Percentiles rank a stretch among this genome's conserved stretches.
These are phyloP conservation scores for Gallinago undulata DNA, from an alignment of 2,113 vertebrate species.

Conservation along the genomic window DNA sequence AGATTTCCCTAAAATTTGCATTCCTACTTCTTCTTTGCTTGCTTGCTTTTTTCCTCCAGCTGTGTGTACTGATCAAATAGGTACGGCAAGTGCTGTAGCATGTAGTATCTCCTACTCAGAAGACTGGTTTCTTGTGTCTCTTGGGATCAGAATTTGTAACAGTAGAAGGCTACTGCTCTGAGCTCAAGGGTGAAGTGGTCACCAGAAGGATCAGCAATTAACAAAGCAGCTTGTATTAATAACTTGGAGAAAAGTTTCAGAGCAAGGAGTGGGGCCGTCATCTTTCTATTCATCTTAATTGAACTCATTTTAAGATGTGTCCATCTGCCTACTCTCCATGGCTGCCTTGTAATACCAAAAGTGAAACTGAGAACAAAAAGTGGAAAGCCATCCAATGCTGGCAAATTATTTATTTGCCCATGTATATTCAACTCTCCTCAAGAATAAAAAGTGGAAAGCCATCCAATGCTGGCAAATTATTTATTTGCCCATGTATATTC, in stretches of 20 bases:
- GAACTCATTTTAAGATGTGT: background rate
- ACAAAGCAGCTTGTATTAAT: background rate
- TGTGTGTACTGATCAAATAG: background rate
- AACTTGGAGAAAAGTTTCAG: background rate
- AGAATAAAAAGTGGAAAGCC: background rate
- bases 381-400: background rate
- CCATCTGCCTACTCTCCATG: background rate
- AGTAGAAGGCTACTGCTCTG: background rate
- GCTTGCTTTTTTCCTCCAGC: background rate
- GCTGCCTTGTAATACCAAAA: background rate
- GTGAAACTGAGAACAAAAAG: background rate
- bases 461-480: background rate
- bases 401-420: background rate
- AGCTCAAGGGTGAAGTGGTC: background rate
- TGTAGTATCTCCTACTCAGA: background rate
- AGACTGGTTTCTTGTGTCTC: background rate
- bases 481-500: background rate
- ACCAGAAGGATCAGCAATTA: background rate
- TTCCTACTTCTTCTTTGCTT: background rate
- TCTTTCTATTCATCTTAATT: background rate
- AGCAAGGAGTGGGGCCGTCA: background rate
- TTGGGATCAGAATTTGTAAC: background rate
- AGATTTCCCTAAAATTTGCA: constrained; percentile 28
- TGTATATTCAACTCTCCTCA: background rate
- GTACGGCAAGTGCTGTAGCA: background rate